Evolutionary conservation across 1,140 invertebrate species (phyloP), one percentile per base, ranked within the genome.

Genomic region (Lordiphosa stackelbergi): DNA sequence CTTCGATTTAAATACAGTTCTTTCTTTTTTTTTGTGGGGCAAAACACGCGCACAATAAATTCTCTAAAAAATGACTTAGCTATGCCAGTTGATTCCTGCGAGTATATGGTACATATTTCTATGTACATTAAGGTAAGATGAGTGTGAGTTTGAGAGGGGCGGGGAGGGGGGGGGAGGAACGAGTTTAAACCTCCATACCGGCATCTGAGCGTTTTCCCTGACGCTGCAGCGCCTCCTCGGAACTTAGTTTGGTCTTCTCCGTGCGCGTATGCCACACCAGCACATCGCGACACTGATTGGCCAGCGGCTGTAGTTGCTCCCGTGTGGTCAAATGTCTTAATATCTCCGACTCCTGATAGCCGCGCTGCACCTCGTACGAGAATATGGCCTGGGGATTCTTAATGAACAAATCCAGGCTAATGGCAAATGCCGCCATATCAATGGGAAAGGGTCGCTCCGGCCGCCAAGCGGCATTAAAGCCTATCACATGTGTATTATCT

Each of bases 391-490:
- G 89, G 4, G 94, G 92, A 85, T 94, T 91, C 2, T 93, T 89
- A 2, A 95, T 88, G 13, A 99, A 90, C 8, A 97, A 88, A 12
- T 93, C 90, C 2, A 98, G 86, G 88, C 97, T 97, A 9, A 99
- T 93, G 10, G 96, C 97, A 89, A 99, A 99, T 1, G 96, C 97
- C 2, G 98, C 98, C 98, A 99, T 99, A 81, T 99, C 98, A 22
- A 98, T 93, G 4, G 98, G 96, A 90, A 99, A 99, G 0, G 94
- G 93, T 68, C 98, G 89, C 57, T 96, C 92, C 0, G 96, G 94
- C 69, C 94, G 94, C 95, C 95, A 98, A 2, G 73, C 86, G 2
- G 93, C 92, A 87, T 94, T 95, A 88, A 95, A 98, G 7, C 94
- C 94, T 11, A 90, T 90, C 2, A 99, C 95, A 88, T 94, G 92